Conservation (phyloP, 2,113 vertebrate genomes). For the Ceuthmochares aereus region DNA sequence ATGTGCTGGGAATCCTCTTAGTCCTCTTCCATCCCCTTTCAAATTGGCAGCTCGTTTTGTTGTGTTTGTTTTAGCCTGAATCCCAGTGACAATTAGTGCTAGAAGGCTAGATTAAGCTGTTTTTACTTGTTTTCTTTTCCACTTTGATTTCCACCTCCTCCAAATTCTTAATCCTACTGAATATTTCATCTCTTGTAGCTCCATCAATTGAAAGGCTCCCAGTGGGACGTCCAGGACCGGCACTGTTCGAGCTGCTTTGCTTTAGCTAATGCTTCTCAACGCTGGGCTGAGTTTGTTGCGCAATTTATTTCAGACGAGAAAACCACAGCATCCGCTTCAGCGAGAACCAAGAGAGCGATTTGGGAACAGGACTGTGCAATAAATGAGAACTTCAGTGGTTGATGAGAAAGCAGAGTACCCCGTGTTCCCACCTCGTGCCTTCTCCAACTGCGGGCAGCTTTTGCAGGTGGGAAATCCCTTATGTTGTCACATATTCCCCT, state of each 20-base stretch:
- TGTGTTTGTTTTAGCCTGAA: conserved; percentile 33
- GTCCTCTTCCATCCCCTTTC: conserved; percentile 39
- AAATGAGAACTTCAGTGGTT: accelerated
- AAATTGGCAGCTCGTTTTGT: not conserved
- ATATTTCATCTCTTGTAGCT: conserved; percentile 44
- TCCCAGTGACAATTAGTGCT: conserved; percentile 34
- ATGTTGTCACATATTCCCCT: accelerated
- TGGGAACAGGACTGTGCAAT: not conserved
- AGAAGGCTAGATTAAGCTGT: conserved; percentile 20
- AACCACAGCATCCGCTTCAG: not conserved
- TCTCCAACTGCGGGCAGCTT: not conserved
- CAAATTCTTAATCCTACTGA: conserved; percentile 60
- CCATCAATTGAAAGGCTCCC: not conserved
- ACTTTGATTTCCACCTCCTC: conserved; percentile 59
- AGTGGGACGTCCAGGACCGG: not conserved
- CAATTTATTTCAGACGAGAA: not conserved
- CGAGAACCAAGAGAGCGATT: not conserved
- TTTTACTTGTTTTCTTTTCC: conserved; percentile 45
- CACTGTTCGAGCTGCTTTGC: not conserved
- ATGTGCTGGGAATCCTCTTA: not conserved
- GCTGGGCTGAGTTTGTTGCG: not conserved
- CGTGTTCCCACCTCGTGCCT: not conserved
- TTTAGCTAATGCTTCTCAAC: not conserved
- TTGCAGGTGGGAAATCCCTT: not conserved
- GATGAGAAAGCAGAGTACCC: not conserved